phyloP scores from a whole-genome alignment of 30 jellyfish, hydroid and myxozoan species.

The Hydra vulgaris region DNA sequence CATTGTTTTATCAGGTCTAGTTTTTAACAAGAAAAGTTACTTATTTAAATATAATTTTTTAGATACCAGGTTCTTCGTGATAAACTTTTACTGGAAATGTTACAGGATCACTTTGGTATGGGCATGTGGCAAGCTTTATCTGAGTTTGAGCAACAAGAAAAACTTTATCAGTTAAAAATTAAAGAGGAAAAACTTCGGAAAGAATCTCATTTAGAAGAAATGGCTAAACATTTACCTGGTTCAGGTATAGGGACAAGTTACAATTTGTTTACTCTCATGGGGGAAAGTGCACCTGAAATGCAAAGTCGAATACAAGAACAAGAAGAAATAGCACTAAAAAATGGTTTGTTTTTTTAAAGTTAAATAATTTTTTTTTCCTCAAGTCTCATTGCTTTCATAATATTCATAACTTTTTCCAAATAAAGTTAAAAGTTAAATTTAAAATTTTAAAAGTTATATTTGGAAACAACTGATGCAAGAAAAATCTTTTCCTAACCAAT shows the following conservation, averaged over 20 bases:
- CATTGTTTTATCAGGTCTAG: no score
- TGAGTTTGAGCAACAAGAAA: conserved; percentile 67
- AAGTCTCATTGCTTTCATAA: no score
- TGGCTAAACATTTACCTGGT: conserved; percentile 68
- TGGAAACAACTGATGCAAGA: no score
- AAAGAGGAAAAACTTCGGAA: conserved; percentile 63
- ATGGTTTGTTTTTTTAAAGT: neutral
- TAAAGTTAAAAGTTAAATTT: no score
- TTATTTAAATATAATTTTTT: neutral
- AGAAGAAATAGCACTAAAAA: conserved; percentile 8
- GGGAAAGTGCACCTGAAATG: conserved; percentile 64
- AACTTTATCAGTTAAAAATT: conserved; percentile 49
- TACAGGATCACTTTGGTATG: conserved; percentile 60
- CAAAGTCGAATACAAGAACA: conserved; percentile 38
- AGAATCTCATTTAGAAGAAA: conserved; percentile 51
- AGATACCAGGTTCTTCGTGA: conserved; percentile 70
- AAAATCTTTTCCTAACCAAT: no score
- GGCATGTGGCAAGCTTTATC: conserved; percentile 94
- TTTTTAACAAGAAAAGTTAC: no score
- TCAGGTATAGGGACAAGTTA: conserved; percentile 20
- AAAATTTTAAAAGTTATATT: no score
- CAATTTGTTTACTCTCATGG: conserved; percentile 46
- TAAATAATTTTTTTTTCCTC: no score
- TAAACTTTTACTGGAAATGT: conserved; percentile 65
- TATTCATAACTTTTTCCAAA: no score